These are phyloP conservation scores for Crotalus viridis DNA, from an alignment of 2,113 vertebrate genomes.

Conservation along the genomic window DNA sequence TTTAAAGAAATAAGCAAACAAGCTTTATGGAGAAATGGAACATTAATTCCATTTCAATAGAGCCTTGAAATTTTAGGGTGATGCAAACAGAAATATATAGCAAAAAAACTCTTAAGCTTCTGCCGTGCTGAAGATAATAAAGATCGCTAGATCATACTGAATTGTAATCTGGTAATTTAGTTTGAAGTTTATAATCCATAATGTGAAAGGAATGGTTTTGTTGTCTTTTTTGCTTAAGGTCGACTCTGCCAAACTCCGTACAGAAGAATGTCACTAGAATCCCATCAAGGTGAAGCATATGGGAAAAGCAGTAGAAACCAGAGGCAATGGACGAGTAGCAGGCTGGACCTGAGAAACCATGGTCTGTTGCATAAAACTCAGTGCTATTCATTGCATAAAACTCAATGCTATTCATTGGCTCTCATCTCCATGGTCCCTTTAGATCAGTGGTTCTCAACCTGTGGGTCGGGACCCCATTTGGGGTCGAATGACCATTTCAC, in stretches of 20 bases:
- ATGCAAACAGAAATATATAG: neutral
- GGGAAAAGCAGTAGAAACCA: constrained; percentile 3
- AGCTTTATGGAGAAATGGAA: neutral
- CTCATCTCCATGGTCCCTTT: neutral
- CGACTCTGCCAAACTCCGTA: constrained; percentile 70
- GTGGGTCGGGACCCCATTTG: too few relatives aligned
- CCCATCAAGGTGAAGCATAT: constrained; percentile 22
- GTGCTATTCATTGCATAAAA: neutral
- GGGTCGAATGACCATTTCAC: too few relatives aligned
- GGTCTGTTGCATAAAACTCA: neutral
- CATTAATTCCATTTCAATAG: neutral
- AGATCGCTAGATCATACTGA: neutral
- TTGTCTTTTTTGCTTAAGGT: constrained; percentile 65
- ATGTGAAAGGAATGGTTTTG: neutral
- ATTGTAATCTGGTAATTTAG: neutral
- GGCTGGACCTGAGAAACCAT: neutral
- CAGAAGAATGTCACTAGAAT: constrained; percentile 65
- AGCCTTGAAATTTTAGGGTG: neutral
- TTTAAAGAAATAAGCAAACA: neutral
- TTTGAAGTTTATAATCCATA: neutral
- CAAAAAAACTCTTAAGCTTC: neutral
- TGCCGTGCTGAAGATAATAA: neutral
- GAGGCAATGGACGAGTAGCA: neutral
- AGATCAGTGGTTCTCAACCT: neutral
- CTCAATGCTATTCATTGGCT: neutral